phyloP scores from a whole-genome alignment of 2,888 invertebrate genomes.

The Choristoneura rosaceana region DNA sequence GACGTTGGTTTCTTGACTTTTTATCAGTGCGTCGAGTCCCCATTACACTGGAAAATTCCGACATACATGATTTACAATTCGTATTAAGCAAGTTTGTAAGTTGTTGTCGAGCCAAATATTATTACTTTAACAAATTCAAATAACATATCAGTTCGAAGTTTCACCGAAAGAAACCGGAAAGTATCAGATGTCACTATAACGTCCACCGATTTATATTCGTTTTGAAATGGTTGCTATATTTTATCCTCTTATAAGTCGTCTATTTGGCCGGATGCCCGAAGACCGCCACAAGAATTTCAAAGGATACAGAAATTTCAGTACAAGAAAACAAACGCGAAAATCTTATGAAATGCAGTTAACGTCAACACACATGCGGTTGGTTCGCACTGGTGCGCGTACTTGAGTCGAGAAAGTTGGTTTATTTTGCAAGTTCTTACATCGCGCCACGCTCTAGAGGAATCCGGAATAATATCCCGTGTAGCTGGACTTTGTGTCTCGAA shows the following conservation, averaged over 20 bases:
- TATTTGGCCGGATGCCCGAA: constrained; percentile 77
- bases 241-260: constrained; percentile 73
- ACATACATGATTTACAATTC: background rate
- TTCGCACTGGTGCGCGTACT: constrained; percentile 58
- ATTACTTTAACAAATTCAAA: constrained; percentile 43
- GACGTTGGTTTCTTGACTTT: constrained; percentile 61
- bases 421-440: constrained; percentile 62
- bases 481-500: constrained; percentile 57
- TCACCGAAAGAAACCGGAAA: constrained; percentile 35
- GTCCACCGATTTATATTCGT: constrained; percentile 64
- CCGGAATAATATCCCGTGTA: constrained; percentile 58
- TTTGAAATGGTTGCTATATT: constrained; percentile 67
- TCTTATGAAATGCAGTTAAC: constrained; percentile 79
- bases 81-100: constrained; percentile 29
- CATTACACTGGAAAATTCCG: constrained; percentile 27
- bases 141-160: constrained; percentile 21
- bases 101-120: constrained; percentile 10
- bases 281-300: constrained; percentile 69
- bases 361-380: constrained; percentile 72
- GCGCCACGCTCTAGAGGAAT: constrained; percentile 58
- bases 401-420: constrained; percentile 64
- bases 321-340: constrained; percentile 73
- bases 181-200: constrained; percentile 54
- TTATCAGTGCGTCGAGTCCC: constrained; percentile 56
- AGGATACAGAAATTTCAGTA: constrained; percentile 71